Percentiles rank a stretch among this genome's conserved stretches.
Conservation (phyloP, 2,797 vertebrate genomes). For the Cetoscarus ocellatus region DNA sequence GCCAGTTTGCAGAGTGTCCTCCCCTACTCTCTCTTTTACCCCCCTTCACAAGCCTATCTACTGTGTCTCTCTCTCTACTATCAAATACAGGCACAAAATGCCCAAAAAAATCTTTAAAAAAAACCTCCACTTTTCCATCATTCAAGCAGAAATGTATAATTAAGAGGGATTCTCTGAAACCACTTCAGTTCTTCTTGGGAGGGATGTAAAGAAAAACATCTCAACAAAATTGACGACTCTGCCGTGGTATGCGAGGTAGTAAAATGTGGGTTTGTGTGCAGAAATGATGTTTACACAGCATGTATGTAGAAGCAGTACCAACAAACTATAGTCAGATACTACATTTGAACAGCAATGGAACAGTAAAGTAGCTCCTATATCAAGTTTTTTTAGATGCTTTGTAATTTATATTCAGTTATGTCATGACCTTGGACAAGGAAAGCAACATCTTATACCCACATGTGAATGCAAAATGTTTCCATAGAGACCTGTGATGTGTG, state of each 20-base stretch:
- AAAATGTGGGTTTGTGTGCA: conserved; percentile 5
- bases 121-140: neutral
- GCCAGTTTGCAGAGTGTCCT: too few relatives aligned
- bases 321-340: neutral
- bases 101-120: too few relatives aligned
- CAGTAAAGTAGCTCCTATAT: conserved; percentile 12
- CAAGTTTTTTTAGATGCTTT: neutral
- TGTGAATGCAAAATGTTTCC: too few relatives aligned
- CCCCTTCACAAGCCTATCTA: too few relatives aligned
- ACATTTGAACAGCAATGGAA: conserved; percentile 1
- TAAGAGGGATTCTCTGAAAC: neutral
- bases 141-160: neutral
- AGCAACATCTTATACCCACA: too few relatives aligned
- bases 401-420: too few relatives aligned
- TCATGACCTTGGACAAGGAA: too few relatives aligned
- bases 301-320: neutral
- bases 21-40: too few relatives aligned
- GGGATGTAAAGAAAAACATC: neutral
- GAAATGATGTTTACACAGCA: neutral
- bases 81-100: too few relatives aligned
- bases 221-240: neutral
- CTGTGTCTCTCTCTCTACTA: too few relatives aligned
- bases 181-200: neutral
- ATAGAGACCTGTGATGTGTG: too few relatives aligned
- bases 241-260: neutral